Conservation (phyloP, 2,113 vertebrate species). For the Azemiops feae region DNA sequence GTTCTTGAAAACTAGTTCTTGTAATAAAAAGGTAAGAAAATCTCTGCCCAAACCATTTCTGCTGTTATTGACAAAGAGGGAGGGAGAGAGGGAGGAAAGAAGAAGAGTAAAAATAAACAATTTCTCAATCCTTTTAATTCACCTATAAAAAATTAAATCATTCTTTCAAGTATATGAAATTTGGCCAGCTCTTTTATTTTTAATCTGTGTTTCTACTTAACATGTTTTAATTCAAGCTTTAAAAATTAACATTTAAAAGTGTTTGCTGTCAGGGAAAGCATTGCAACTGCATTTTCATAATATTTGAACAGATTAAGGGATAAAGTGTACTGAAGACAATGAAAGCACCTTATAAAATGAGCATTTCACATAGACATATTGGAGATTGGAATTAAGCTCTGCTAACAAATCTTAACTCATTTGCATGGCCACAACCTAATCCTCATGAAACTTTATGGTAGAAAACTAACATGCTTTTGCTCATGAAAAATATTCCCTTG, state of each 20-base stretch:
- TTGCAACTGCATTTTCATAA: slow-evolving; percentile 69
- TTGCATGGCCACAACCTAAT: slow-evolving; percentile 68
- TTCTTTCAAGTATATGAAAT: slow-evolving; percentile 47
- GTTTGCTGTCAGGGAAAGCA: slow-evolving; percentile 58
- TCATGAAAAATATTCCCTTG: slow-evolving; percentile 34
- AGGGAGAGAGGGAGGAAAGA: background rate
- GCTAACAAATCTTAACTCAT: slow-evolving; percentile 71
- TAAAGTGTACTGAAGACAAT: slow-evolving; percentile 70
- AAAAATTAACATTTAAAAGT: slow-evolving; percentile 72
- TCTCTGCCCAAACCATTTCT: slow-evolving; percentile 37
- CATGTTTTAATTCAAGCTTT: slow-evolving; percentile 51
- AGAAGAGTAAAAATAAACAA: background rate
- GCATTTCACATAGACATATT: slow-evolving; percentile 74
- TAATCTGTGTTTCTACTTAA: slow-evolving; percentile 46
- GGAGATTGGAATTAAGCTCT: slow-evolving; percentile 64
- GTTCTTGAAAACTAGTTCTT: slow-evolving; percentile 50
- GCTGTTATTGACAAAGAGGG: slow-evolving; percentile 32
- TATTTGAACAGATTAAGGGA: slow-evolving; percentile 71
- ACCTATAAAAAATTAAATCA: slow-evolving; percentile 60
- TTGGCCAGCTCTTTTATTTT: slow-evolving; percentile 46
- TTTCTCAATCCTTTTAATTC: slow-evolving; percentile 55
- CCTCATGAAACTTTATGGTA: slow-evolving; percentile 65
- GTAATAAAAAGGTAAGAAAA: slow-evolving; percentile 48
- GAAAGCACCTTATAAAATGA: slow-evolving; percentile 75
- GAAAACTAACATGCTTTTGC: slow-evolving; percentile 57